phyloP scores from a whole-genome alignment of 2,113 vertebrate species.

The Sylvietta virens region DNA sequence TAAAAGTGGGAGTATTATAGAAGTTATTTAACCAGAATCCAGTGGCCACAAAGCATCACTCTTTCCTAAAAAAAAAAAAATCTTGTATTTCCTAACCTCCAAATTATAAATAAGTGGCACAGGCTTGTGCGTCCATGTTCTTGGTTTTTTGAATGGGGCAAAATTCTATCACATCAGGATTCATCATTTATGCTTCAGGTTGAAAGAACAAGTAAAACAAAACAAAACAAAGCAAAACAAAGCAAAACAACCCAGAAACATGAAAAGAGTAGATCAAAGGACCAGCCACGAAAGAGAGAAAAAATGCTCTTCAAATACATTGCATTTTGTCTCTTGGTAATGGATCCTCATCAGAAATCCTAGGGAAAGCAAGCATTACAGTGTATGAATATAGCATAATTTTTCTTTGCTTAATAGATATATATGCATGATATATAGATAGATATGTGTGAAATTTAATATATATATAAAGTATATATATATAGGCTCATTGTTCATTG shows the following conservation, averaged over 20 bases:
- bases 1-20: not conserved
- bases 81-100: not conserved
- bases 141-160: not conserved
- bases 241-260: not conserved
- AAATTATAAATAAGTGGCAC: not conserved
- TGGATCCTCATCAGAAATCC: not conserved
- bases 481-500: not conserved
- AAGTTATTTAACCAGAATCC: not conserved
- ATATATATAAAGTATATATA: not conserved
- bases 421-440: rapidly evolving
- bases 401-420: not conserved
- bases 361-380: not conserved
- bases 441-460: not conserved
- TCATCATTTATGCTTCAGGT: not conserved
- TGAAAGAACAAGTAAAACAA: not conserved
- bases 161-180: not conserved
- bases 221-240: not conserved
- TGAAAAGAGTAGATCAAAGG: conserved; percentile 43
- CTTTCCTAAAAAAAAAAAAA: not conserved
- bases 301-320: not conserved
- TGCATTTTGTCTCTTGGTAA: not conserved
- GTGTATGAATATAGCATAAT: not conserved
- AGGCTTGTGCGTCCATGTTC: not conserved
- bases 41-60: not conserved
- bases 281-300: not conserved